Evolutionary conservation across 2,113 vertebrate genomes (phyloP).

Genomic region (Willisornis vidua): DNA sequence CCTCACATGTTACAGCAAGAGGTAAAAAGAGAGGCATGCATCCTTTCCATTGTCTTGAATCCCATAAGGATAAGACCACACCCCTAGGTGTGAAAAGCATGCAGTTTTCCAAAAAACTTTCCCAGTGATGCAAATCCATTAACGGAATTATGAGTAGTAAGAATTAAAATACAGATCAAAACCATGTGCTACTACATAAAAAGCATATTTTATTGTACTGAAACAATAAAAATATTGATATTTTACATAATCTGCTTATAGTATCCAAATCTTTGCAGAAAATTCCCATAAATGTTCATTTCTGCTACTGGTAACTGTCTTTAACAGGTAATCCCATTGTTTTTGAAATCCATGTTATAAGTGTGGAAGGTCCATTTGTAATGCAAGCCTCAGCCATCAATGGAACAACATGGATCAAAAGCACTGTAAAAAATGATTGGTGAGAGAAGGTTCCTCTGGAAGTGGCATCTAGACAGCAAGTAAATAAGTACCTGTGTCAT

Average conservation of each 20-base stretch:
- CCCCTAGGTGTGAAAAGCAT: accelerated
- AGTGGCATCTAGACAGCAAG: background rate
- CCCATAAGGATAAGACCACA: background rate
- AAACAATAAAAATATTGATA: background rate
- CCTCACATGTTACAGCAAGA: background rate
- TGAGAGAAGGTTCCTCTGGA: background rate
- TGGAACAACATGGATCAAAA: background rate
- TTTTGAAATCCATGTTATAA: background rate
- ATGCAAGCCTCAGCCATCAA: background rate
- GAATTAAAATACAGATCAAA: background rate
- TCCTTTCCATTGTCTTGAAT: background rate
- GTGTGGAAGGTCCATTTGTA: background rate
- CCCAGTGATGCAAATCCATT: background rate
- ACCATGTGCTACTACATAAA: background rate
- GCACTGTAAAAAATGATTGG: background rate
- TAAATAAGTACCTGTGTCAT: background rate
- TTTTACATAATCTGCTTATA: background rate
- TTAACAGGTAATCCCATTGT: background rate
- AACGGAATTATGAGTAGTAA: background rate
- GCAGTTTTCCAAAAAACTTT: background rate
- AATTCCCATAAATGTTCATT: background rate
- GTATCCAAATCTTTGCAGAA: background rate
- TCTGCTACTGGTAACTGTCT: background rate
- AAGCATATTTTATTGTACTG: background rate
- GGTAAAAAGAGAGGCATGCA: background rate